Evolutionary conservation across 2,113 vertebrate species (phyloP).

Genomic region (Taurulus bubalis): DNA sequence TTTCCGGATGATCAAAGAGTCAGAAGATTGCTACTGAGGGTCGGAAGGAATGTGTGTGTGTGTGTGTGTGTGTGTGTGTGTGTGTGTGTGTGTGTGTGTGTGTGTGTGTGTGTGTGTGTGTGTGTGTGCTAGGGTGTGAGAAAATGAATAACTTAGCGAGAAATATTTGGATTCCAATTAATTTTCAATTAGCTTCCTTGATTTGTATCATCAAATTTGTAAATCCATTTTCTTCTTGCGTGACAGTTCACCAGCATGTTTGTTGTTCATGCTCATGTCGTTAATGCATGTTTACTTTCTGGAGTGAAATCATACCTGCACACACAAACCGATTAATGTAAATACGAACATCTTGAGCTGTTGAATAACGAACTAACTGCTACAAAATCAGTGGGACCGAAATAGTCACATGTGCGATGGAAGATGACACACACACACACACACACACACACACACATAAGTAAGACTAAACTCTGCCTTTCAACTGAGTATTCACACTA

Average conservation of each 20-base stretch:
- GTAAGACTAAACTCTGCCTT: not conserved
- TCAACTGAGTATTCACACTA: slow-evolving; percentile 9
- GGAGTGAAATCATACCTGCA: not conserved
- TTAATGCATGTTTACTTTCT: not conserved
- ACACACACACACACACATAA: not conserved
- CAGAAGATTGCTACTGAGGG: slow-evolving; percentile 31
- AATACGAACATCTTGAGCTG: not conserved
- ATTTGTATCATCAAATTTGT: slow-evolving; percentile 1
- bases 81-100: slow-evolving; percentile 4
- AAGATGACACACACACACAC: too few relatives aligned
- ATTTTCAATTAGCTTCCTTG: slow-evolving; percentile 35
- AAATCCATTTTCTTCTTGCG: slow-evolving; percentile 10
- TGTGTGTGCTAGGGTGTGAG: slow-evolving; percentile 14
- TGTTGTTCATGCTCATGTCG: not conserved
- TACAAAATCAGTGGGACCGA: not conserved
- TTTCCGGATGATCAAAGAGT: slow-evolving; percentile 56
- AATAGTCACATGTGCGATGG: not conserved
- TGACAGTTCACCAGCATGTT: not conserved
- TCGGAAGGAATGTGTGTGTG: slow-evolving; percentile 41
- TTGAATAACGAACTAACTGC: not conserved
- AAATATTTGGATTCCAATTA: slow-evolving; percentile 48
- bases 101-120: slow-evolving; percentile 6
- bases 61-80: slow-evolving; percentile 11
- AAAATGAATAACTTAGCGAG: slow-evolving; percentile 37
- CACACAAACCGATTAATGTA: not conserved